Evolutionary conservation across 2,113 vertebrate genomes (phyloP).

Genomic region (Myotis brandtii): DNA sequence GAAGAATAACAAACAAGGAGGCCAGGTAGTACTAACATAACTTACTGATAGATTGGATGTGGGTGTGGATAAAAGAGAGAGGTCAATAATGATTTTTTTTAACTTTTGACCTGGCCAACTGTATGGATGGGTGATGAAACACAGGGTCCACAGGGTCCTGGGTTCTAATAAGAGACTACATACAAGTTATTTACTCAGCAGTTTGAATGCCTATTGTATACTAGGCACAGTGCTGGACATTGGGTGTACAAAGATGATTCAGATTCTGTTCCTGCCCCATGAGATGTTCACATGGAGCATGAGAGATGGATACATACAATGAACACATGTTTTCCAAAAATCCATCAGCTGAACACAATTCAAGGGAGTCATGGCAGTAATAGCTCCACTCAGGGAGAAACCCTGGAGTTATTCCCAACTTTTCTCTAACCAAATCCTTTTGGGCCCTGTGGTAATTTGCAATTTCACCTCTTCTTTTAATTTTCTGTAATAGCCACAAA

Average conservation of each 20-base stretch:
- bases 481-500: not conserved
- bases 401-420: not conserved
- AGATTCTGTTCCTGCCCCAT: not conserved
- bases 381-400: not conserved
- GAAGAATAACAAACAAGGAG: not conserved
- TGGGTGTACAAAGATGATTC: not conserved
- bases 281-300: not conserved
- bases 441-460: not conserved
- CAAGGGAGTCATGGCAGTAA: not conserved
- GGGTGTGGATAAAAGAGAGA: not conserved
- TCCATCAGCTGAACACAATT: not conserved
- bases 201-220: not conserved
- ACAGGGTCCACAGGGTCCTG: not conserved
- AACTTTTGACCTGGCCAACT: not conserved
- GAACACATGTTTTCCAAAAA: not conserved
- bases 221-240: not conserved
- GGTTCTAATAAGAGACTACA: not conserved
- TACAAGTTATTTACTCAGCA: not conserved
- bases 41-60: not conserved
- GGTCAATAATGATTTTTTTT: not conserved
- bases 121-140: not conserved
- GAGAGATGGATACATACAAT: not conserved
- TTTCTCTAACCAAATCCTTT: not conserved
- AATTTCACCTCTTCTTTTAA: slow-evolving; percentile 13
- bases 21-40: not conserved